A percentile compares a stretch with the other conserved stretches of the same genome.
Conservation (phyloP, 2,113 vertebrate genomes). For the Ceyx margarethae region DNA sequence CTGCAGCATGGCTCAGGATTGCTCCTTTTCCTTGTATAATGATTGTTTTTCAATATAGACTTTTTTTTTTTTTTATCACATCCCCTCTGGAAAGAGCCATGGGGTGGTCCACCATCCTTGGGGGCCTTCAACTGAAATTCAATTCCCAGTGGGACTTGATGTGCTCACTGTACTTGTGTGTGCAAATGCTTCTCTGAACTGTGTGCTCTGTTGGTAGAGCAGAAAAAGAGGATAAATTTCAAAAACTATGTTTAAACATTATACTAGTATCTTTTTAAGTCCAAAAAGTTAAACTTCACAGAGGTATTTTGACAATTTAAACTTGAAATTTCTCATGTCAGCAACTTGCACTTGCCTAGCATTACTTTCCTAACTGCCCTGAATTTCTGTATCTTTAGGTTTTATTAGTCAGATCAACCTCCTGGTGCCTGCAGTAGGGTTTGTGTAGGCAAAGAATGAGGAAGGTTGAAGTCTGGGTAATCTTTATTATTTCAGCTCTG, state of each 20-base stretch:
- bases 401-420: constrained; percentile 22
- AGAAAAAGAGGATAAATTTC: background rate
- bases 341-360: background rate
- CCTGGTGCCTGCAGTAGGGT: background rate
- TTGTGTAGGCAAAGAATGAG: background rate
- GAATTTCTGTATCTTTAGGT: background rate
- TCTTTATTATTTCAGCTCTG: constrained; percentile 43
- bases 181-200: background rate
- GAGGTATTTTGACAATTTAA: background rate
- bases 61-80: background rate
- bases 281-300: background rate
- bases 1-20: background rate
- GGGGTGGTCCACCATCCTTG: background rate
- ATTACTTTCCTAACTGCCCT: background rate
- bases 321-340: background rate
- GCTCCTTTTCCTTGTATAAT: background rate
- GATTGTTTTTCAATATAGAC: background rate
- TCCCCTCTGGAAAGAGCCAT: background rate
- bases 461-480: background rate
- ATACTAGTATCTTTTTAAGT: background rate
- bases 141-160: background rate
- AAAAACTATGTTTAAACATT: background rate
- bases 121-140: background rate
- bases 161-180: accelerated
- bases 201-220: background rate